Evolutionary conservation across 2,113 vertebrate species (phyloP), one percentile per base, ranked within the genome.

Genomic region (Tricholaema leucomelas): DNA sequence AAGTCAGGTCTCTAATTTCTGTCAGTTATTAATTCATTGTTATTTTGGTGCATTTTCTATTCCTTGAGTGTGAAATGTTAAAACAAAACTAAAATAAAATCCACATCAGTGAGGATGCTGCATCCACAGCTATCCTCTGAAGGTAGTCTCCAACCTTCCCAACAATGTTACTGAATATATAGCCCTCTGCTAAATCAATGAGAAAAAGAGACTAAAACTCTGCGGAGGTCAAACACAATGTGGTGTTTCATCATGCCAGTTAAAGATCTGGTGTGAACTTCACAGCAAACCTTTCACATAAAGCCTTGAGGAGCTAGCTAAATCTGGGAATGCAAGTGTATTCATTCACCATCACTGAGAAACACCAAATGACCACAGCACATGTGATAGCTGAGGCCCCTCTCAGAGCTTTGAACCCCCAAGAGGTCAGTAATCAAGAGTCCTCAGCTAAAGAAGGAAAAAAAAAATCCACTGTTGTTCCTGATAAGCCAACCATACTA

Each of bases 401-500:
- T 80, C 59, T 50, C 21, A 33, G 17, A 76, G 59, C 78, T 95
- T 87, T 85, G 75, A 94, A 93, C 13, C 89, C 67, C 25, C 60
- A 74, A 54, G 56, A 87, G 75, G 72, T 79, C 55, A 82, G 16
- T 63, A 88, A 87, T 82, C 71, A 92, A 91, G 55, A 25, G 4
- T 70, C 55, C 40, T 92, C 75, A 91, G 58, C 65, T 93, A 66
- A 1, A 80, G 54, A 76, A 36, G 30, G 20, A 77, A 87, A 85
- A 93, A 80, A 85, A 93, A 80, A 60, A 76, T 60, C 69, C 42
- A 24, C 64, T 69, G 40, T 85, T 94, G 82, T 46, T 92, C 74
- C 46, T 82, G 85, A 82, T 91, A 93, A 93, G 46, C 64, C 85
- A 94, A 40, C 63, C 91, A 73, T 69, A 85, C 64, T 38, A 73